Evolutionary conservation across 2,888 invertebrate genomes (phyloP), one percentile per base, ranked within the genome.

Genomic region (Sceliomorpha sp.): DNA sequence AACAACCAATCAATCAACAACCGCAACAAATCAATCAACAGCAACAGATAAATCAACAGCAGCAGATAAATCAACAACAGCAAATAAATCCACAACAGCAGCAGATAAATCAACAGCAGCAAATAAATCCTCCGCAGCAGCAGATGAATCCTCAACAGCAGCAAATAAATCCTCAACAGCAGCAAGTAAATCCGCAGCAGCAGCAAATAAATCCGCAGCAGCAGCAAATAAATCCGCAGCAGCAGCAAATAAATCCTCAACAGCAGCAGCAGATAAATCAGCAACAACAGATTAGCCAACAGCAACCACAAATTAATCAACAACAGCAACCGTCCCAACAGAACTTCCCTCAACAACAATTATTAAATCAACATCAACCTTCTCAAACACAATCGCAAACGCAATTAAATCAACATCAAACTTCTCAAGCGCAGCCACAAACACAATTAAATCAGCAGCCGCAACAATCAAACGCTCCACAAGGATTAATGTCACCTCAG

Each of bases 241-340:
- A 90, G 3, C 90, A 90, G 62, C 91, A 91, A 71, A 78, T 78
- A 24, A 47, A 90, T 2, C 91, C 90, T 71, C 88, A 84, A 48
- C 78, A 74, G 31, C 81, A 83, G 36, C 75, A 74, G 47, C 78
- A 77, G 48, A 71, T 80, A 7, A 62, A 72, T 13, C 76, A 82
- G 32, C 88, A 87, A 59, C 81, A 89, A 32, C 90, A 90, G 15
- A 80, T 90, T 2, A 90, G 90, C 70, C 91, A 90, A 63, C 91
- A 83, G 8, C 77, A 81, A 39, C 84, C 81, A 26, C 89, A 90
- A 10, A 80, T 90, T 2, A 91, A 90, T 71, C 91, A 90, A 68
- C 91, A 90, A 12, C 78, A 90, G 3, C 90, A 90, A 62, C 91
- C 91, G 72, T 79, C 81, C 29, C 86, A 88, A 2, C 88, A 89